These are phyloP conservation scores for Gymnothorax javanicus DNA, from an alignment of 2,797 vertebrate species.

Conservation along the genomic window DNA sequence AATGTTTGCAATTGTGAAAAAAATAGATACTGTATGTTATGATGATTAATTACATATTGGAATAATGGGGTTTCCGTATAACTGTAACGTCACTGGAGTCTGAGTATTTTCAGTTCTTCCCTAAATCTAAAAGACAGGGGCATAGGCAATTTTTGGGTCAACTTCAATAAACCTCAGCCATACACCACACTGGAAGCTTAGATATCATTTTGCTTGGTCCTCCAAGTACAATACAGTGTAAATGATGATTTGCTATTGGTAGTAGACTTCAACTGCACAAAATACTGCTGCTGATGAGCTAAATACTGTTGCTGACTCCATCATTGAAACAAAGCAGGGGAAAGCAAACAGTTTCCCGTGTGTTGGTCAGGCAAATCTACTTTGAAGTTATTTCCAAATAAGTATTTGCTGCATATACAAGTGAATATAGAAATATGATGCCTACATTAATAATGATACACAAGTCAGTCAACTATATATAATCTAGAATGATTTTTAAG, in stretches of 20 bases:
- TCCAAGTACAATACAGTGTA: neutral
- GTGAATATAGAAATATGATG: neutral
- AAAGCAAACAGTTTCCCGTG: neutral
- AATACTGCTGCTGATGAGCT: neutral
- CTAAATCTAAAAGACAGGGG: neutral
- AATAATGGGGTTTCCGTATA: neutral
- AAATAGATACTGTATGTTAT: too few species aligned
- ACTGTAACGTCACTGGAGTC: neutral
- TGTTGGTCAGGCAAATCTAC: neutral
- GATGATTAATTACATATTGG: neutral
- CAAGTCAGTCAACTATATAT: neutral
- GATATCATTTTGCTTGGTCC: neutral
- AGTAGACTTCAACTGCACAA: neutral
- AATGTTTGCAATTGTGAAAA: too few species aligned
- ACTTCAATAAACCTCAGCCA: neutral
- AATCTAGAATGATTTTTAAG: neutral
- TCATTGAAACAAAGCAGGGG: neutral
- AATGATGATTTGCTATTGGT: neutral
- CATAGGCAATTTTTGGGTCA: neutral
- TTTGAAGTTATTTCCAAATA: neutral
- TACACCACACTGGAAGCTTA: neutral
- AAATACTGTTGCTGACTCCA: neutral
- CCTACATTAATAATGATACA: neutral
- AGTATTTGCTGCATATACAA: neutral
- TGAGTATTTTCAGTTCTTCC: neutral